Percentiles rank a stretch among this genome's conserved stretches.
phyloP scores from a whole-genome alignment of 2,888 invertebrate genomes.

The Lithosia quadra region DNA sequence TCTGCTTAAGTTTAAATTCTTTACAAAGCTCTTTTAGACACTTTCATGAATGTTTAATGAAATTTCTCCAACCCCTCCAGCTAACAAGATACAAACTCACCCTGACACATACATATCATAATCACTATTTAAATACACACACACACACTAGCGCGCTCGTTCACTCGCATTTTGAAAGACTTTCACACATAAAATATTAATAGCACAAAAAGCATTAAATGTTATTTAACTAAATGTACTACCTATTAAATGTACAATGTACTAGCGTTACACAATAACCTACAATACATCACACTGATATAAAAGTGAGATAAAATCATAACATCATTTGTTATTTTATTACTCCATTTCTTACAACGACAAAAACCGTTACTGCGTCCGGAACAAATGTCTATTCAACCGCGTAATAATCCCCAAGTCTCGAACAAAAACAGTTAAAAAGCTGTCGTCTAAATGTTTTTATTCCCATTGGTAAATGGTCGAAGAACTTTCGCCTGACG shows the following conservation, averaged over 20 bases:
- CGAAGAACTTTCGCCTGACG: constrained; percentile 31
- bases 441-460: constrained; percentile 25
- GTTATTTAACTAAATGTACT: background rate
- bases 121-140: background rate
- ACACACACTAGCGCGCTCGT: background rate
- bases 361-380: constrained; percentile 15
- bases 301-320: constrained; percentile 15
- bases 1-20: no score
- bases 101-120: background rate
- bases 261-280: background rate
- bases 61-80: background rate
- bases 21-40: no score
- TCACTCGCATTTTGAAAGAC: background rate
- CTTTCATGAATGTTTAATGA: no score
- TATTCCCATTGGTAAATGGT: constrained; percentile 15
- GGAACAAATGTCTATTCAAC: constrained; percentile 23
- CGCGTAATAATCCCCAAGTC: constrained; percentile 16
- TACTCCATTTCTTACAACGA: constrained; percentile 15
- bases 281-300: background rate
- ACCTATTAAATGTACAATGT: no score
- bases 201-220: background rate
- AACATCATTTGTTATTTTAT: constrained; percentile 5
- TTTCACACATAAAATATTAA: background rate
- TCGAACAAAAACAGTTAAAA: constrained; percentile 25
- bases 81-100: background rate